Base-by-base conservation (phyloP, 1,140 invertebrate genomes). In the Pachyrhynchus sulphureomaculatus region DNA sequence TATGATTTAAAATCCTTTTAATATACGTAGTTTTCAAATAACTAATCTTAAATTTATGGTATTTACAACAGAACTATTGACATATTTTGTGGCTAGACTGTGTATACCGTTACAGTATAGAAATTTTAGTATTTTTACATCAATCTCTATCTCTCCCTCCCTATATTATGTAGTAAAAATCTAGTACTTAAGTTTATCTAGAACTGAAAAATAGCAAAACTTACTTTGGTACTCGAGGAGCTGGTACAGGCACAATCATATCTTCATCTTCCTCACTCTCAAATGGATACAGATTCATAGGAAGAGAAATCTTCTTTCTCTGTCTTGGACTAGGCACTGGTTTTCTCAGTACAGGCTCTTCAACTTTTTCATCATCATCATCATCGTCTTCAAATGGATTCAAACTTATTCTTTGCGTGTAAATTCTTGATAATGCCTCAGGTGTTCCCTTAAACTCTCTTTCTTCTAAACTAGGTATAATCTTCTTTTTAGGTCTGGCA, bases 361-460 rank as follows among this genome's bases (percentile, higher is more conserved):
- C 48, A 15, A 39, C 45, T 42, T 84, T 80, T 52, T 85, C 82
- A 39, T 87, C 84, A 1, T 85, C 82, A 44, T 84, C 83, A 53
- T 83, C 84, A 51, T 82, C 84, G 53, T 81, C 83, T 23, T 83
- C 88, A 75, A 92, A 92, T 1, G 89, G 88, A 62, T 69, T 71
- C 8, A 63, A 21, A 48, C 64, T 71, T 17, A 66, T 64, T 17
- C 57, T 24, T 34, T 52, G 13, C 12, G 42, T 18, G 15, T 52
- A 58, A 23, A 42, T 47, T 18, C 20, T 37, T 13, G 48, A n/a
- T 20, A 49, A 29, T 12, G 13, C 15, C 20, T 48, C 51, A 29
- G 60, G 52, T 8, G 51, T 48, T 5, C 24, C 52, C 5, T n/a
- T 23, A 39, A 48, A 6, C 1, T 37, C 29, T 12, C 45, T 48